Conservation (phyloP, 2,113 vertebrate species). For the Macquaria ambigua region DNA sequence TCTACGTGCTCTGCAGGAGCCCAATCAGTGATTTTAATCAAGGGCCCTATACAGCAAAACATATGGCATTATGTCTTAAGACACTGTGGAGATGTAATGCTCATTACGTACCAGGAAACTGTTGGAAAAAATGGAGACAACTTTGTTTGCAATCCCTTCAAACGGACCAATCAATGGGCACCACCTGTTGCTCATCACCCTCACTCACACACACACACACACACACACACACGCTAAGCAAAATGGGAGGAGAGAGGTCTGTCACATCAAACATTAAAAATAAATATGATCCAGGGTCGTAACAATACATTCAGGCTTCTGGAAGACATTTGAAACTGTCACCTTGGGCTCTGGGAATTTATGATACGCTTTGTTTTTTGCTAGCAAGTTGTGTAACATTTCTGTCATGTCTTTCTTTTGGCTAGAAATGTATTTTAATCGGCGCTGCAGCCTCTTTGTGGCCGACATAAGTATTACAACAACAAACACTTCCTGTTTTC, state of each 20-base stretch:
- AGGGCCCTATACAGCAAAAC: constrained; percentile 14
- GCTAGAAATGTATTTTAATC: too few relatives aligned
- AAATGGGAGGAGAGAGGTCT: background rate
- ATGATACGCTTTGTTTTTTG: too few relatives aligned
- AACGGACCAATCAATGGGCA: background rate
- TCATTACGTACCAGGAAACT: background rate
- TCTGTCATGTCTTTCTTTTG: too few relatives aligned
- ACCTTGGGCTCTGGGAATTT: too few relatives aligned
- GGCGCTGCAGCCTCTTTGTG: too few relatives aligned
- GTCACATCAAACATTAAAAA: background rate
- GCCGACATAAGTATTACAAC: too few relatives aligned
- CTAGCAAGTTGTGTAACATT: too few relatives aligned
- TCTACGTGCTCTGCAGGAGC: constrained; percentile 6
- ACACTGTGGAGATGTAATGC: background rate
- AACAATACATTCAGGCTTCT: too few relatives aligned
- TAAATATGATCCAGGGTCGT: background rate
- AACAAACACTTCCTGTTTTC: too few relatives aligned
- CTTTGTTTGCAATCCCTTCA: background rate
- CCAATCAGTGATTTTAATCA: constrained; percentile 23
- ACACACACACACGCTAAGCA: too few relatives aligned
- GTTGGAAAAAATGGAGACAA: background rate
- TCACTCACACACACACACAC: background rate
- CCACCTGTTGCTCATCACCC: background rate
- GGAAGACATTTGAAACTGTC: too few relatives aligned
- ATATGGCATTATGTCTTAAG: background rate